Evolutionary conservation across 1,140 invertebrate species (phyloP), one percentile per base, ranked within the genome.

Genomic region (Temnothorax longispinosus): DNA sequence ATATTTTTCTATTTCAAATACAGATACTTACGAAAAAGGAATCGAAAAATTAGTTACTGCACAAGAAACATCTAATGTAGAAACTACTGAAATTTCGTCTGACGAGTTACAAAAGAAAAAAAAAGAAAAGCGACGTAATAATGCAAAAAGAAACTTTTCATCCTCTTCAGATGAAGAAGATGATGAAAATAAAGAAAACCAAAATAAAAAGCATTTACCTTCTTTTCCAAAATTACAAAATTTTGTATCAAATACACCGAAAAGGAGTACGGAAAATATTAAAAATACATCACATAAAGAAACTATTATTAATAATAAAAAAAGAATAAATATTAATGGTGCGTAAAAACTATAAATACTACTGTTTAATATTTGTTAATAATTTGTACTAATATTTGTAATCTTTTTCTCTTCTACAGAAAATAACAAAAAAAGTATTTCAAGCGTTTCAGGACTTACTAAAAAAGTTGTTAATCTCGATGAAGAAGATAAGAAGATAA

Each of bases 61-160:
- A 4, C 13, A 74, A 13, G 52, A 74, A 4, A 72, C 69, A 72
- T 56, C 52, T 21, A 74, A 74, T 41, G 13, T 74, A 56, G 52
- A 52, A 3, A 52, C 3, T 74, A 72, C 8, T 74, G 52, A 10
- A n/a, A 13, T 27, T 27, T 54, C 52, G 18, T 74, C 71, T 13
- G 11, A 74, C 15, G 52, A 41, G 4, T 13, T n/a, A 41, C 56
- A 6, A 54, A 7, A 72, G 18, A 50, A 10, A 32, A 38, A 41
- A 6, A 74, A 74, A 56, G 3, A 74, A 56, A 56, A 7, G 38
- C 21, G 8, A 38, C 27, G 50, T 27, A 35, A 21, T 8, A 72
- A 52, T 35, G 47, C 69, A 18, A 72, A 35, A 54, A 72, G 3
- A 35, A 3, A 35, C 32, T 3, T 72, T 7, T 54, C 52, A 56